Base-by-base conservation (phyloP, 2,113 vertebrate genomes). In the Equus przewalskii region DNA sequence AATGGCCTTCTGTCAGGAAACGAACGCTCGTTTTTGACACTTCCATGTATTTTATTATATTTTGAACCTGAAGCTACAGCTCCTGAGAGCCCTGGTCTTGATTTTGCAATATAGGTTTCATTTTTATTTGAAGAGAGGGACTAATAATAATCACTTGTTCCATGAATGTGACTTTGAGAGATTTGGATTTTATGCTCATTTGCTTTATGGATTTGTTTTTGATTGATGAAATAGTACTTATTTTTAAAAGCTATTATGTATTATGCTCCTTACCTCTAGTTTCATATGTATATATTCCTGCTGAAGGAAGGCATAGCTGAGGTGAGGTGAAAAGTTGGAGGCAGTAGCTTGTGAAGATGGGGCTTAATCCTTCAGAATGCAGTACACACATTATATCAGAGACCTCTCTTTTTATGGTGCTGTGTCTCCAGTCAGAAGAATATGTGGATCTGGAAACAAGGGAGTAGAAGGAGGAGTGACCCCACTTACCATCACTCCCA, bases 61-160 rank as follows among this genome's bases (percentile, higher is more conserved):
- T 89, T 95, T 26, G 65, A 96, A 93, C 28, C 44, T 80, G 85
- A 83, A 91, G 51, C 58, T 69, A 88, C 10, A 94, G n/a, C 78
- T 91, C 89, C 76, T 85, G n/a, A 85, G 89, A 97, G 84, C 44
- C 21, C 88, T 46, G n/a, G 46, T 93, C 96, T 93, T 56, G 69
- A 80, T 94, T 94, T 94, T 95, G 69, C 33, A 87, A 88, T 72
- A 58, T 65, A 82, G 12, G 33, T 18, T 95, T 96, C 33, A n/a
- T 91, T 92, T 97, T 97, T 97, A 91, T 90, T 97, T 92, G 87
- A 96, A 80, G 58, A 97, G 41, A 94, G 89, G 81, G 81, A 78
- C 62, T 92, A 86, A 85, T 76, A 90, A 88, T 80, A 91, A 73
- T 93, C 26, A 33, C 72, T 84, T 78, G 54, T 36, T 93, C 65